phyloP scores from a whole-genome alignment of 2,113 vertebrate genomes.

The Platichthys stellatus region DNA sequence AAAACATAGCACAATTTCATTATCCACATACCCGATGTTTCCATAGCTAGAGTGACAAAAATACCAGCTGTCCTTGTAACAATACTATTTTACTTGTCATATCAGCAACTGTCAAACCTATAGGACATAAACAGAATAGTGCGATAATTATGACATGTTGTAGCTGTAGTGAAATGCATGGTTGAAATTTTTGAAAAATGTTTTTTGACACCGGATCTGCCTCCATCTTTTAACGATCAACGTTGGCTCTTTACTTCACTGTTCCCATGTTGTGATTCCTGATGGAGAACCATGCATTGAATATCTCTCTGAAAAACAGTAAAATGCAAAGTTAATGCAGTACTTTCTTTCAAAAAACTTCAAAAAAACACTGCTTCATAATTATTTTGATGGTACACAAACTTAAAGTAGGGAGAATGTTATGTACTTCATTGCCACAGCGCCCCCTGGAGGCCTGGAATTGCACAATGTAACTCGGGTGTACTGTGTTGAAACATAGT shows the following conservation, averaged over 20 bases:
- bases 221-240: background rate
- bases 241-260: conserved; percentile 67
- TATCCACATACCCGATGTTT: conserved; percentile 3
- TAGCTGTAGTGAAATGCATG: background rate
- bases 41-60: background rate
- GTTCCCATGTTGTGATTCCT: conserved; percentile 68
- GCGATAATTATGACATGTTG: background rate
- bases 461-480: too few relatives aligned
- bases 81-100: background rate
- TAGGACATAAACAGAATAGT: conserved; percentile 1
- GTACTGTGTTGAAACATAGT: background rate
- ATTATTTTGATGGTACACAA: too few relatives aligned
- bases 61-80: background rate
- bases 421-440: too few relatives aligned
- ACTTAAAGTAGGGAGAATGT: too few relatives aligned
- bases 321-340: background rate
- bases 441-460: too few relatives aligned
- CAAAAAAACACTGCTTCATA: background rate
- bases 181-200: background rate
- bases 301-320: conserved; percentile 71
- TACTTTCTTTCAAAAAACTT: background rate
- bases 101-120: conserved; percentile 22
- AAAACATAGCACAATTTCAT: conserved; percentile 1
- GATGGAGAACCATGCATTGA: conserved; percentile 80
- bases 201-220: background rate